Percentiles rank a stretch among this genome's conserved stretches.
These are phyloP conservation scores for Hyles lineata DNA, from an alignment of 2,888 invertebrate genomes.

Conservation along the genomic window DNA sequence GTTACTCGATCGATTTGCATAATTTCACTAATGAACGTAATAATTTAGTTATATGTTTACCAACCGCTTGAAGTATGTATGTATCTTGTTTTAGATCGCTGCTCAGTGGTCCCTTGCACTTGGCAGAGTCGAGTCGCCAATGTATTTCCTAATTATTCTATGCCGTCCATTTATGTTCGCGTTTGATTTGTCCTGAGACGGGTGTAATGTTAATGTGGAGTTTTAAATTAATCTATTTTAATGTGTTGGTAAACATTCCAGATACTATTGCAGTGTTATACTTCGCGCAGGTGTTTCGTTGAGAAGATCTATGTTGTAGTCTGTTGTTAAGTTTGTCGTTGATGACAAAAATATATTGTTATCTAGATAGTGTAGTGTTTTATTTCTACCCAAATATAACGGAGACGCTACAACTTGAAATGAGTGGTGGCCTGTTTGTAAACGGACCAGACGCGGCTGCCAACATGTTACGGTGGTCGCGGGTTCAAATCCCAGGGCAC, in stretches of 20 bases:
- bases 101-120: conserved; percentile 31
- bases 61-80: conserved; percentile 48
- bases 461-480: too few species aligned
- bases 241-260: conserved; percentile 65
- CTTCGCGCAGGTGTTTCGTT: conserved; percentile 72
- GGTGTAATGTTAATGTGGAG: conserved; percentile 50
- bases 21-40: conserved; percentile 35
- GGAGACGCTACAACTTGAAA: too few species aligned
- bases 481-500: too few species aligned
- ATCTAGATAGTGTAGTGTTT: conserved; percentile 76
- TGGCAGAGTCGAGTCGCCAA: conserved; percentile 32
- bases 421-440: too few species aligned
- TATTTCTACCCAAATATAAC: conserved; percentile 42
- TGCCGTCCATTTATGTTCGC: conserved; percentile 78
- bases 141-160: conserved; percentile 54
- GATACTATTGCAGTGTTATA: conserved; percentile 55
- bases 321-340: conserved; percentile 85
- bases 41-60: conserved; percentile 56
- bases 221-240: conserved; percentile 48
- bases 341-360: conserved; percentile 85
- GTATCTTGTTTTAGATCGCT: conserved; percentile 6
- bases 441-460: too few species aligned
- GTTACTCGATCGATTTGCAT: conserved; percentile 40
- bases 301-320: conserved; percentile 82
- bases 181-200: conserved; percentile 55